phyloP scores from a whole-genome alignment of 2,113 vertebrate genomes.

The Lethenteron reissneri region DNA sequence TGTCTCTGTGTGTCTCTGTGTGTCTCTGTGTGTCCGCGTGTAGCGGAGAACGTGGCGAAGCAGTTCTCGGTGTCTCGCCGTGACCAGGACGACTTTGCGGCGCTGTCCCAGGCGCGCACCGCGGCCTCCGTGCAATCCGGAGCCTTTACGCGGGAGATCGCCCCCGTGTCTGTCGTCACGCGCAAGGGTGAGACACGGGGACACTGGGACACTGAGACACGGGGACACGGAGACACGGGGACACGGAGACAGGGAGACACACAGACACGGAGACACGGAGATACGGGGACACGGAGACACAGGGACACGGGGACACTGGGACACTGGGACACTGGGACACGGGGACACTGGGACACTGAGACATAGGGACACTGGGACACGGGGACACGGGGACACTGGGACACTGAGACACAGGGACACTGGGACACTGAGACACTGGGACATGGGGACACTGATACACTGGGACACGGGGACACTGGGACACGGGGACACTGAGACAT shows the following conservation, averaged over 20 bases:
- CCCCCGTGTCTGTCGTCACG: conserved; percentile 48
- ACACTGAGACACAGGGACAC: too few species aligned
- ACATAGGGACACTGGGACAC: too few species aligned
- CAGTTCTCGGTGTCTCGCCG: conserved; percentile 53
- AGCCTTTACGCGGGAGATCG: conserved; percentile 66
- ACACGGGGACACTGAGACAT: too few species aligned
- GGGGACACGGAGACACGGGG: not conserved
- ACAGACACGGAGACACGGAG: too few species aligned
- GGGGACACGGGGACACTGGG: too few species aligned
- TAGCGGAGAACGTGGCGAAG: conserved; percentile 85
- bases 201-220: not conserved
- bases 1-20: not conserved
- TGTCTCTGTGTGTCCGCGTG: conserved; percentile 6
- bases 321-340: too few species aligned
- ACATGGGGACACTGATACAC: too few species aligned
- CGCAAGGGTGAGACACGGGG: conserved; percentile 37
- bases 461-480: too few species aligned
- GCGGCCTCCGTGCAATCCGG: conserved; percentile 69
- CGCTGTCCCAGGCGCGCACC: conserved; percentile 52
- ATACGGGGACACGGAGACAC: too few species aligned
- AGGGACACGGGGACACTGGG: too few species aligned
- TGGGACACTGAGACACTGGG: too few species aligned
- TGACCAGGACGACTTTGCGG: conserved; percentile 52
- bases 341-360: too few species aligned
- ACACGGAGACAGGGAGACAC: not conserved